phyloP scores from a whole-genome alignment of 2,113 vertebrate species.

The Esox niger region DNA sequence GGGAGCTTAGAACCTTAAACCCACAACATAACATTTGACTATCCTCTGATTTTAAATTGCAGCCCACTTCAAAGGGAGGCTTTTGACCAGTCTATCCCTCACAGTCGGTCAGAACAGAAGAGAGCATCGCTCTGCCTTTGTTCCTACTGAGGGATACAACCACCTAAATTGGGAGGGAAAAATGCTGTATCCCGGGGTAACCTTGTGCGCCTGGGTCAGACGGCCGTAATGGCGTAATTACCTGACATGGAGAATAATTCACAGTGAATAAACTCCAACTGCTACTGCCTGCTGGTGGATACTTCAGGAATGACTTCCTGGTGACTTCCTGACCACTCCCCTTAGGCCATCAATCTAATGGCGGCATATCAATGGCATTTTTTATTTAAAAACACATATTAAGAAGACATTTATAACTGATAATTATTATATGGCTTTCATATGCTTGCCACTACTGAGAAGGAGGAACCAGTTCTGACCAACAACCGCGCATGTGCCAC shows the following conservation, averaged over 20 bases:
- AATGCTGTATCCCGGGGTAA: slow-evolving; percentile 34
- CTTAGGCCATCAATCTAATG: slow-evolving; percentile 40
- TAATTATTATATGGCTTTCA: no score
- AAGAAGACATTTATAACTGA: no score
- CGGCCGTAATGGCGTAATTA: slow-evolving; percentile 42
- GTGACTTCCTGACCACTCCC: slow-evolving; percentile 22
- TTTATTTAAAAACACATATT: no score
- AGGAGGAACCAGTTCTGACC: background rate
- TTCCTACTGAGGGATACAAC: slow-evolving; percentile 45
- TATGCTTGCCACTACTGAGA: background rate
- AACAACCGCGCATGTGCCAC: background rate
- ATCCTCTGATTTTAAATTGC: slow-evolving; percentile 15
- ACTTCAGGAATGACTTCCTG: background rate
- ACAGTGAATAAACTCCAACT: background rate
- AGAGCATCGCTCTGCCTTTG: slow-evolving; percentile 50
- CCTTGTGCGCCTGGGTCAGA: slow-evolving; percentile 45
- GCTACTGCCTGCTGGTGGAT: no score
- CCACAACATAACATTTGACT: slow-evolving; percentile 49
- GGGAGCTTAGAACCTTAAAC: slow-evolving; percentile 36
- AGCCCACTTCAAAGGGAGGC: slow-evolving; percentile 49
- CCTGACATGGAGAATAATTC: slow-evolving; percentile 18
- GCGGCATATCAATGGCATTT: no score
- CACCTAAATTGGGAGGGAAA: slow-evolving; percentile 14
- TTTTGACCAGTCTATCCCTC: slow-evolving; percentile 25
- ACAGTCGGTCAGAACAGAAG: slow-evolving; percentile 45